phyloP scores from a whole-genome alignment of 1,140 invertebrate species.

The Armadillidium nasatum region DNA sequence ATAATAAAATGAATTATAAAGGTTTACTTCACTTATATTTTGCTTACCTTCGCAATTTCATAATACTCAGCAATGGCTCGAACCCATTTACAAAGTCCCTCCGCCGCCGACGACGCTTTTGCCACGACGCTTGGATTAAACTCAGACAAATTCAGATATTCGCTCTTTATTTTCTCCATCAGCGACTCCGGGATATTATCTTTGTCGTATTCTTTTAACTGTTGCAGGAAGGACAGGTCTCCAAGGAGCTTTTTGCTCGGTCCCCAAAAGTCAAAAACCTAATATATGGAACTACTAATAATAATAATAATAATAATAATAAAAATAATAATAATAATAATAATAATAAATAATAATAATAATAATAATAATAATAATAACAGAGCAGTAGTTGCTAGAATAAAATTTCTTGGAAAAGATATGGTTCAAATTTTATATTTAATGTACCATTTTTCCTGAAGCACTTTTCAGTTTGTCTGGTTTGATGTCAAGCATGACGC shows the following conservation, averaged over 20 bases:
- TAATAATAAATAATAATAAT: too few species aligned
- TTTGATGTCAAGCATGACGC: slow-evolving; percentile 80
- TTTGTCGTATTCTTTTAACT: slow-evolving; percentile 82
- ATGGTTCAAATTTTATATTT: too few species aligned
- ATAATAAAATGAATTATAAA: too few species aligned
- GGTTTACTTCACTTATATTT: background rate
- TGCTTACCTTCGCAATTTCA: slow-evolving; percentile 37
- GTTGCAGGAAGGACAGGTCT: slow-evolving; percentile 87
- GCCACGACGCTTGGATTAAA: slow-evolving; percentile 85
- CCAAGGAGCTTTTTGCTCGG: slow-evolving; percentile 83
- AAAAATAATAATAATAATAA: too few species aligned
- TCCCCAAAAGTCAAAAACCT: slow-evolving; percentile 86
- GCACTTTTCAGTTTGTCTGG: slow-evolving; percentile 75
- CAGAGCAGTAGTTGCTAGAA: too few species aligned
- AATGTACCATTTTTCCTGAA: slow-evolving; percentile 67
- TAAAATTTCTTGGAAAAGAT: too few species aligned
- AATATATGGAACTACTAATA: too few species aligned
- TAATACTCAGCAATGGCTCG: slow-evolving; percentile 50
- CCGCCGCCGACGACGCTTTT: slow-evolving; percentile 85
- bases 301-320: too few species aligned
- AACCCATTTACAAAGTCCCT: slow-evolving; percentile 89
- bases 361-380: too few species aligned
- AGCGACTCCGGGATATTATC: slow-evolving; percentile 74
- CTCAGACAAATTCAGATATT: slow-evolving; percentile 68
- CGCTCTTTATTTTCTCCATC: slow-evolving; percentile 83